These are phyloP conservation scores for Ivindomyrus marchei DNA, from an alignment of 2,113 vertebrate species.

Conservation along the genomic window DNA sequence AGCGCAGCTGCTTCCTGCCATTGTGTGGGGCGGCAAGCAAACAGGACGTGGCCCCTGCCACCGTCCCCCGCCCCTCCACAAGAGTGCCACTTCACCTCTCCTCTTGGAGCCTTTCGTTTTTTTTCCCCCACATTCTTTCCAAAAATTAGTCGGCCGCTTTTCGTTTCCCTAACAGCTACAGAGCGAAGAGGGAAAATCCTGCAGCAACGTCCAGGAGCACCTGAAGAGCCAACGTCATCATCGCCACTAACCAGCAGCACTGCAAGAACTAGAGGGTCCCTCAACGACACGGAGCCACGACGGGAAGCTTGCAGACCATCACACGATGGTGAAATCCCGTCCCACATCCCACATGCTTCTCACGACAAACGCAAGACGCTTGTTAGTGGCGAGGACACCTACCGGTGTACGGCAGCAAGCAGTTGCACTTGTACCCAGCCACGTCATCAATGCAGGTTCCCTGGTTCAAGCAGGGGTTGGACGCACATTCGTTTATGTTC, in stretches of 20 bases:
- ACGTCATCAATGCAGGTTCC: slow-evolving; percentile 88
- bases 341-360: background rate
- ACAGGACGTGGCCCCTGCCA: slow-evolving; percentile 77
- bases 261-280: slow-evolving; percentile 5
- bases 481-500: slow-evolving; percentile 94
- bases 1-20: slow-evolving; percentile 79
- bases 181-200: slow-evolving; percentile 36
- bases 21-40: slow-evolving; percentile 75
- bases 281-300: background rate
- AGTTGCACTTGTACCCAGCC: slow-evolving; percentile 90
- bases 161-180: slow-evolving; percentile 50
- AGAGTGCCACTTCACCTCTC: slow-evolving; percentile 42
- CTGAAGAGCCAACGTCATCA: slow-evolving; percentile 12
- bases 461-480: slow-evolving; percentile 93
- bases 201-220: background rate
- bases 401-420: slow-evolving; percentile 89
- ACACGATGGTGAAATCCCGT: background rate
- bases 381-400: slow-evolving; percentile 34
- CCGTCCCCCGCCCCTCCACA: slow-evolving; percentile 57
- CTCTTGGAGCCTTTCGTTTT: slow-evolving; percentile 23
- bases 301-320: background rate
- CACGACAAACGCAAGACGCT: too few species aligned
- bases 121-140: slow-evolving; percentile 40
- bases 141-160: slow-evolving; percentile 36
- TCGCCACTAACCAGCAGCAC: background rate